Conservation (phyloP, 1,140 invertebrate genomes). For the Drosophila bipectinata region DNA sequence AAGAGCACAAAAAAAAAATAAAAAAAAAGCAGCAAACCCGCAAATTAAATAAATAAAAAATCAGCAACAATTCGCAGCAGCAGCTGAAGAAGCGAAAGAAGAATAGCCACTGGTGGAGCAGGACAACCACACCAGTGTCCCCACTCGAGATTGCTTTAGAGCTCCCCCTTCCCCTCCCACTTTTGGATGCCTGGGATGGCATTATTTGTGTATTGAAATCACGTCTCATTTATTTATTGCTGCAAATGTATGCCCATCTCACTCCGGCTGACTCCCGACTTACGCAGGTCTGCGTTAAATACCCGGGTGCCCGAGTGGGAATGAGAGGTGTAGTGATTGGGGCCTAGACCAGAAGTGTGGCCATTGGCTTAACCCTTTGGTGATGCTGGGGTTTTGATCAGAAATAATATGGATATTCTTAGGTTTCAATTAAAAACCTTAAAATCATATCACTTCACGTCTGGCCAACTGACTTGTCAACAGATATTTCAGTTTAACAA, state of each 20-base stretch:
- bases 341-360: conserved; percentile 52
- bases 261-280: conserved; percentile 26
- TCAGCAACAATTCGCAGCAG: conserved; percentile 59
- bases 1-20: conserved; percentile 1
- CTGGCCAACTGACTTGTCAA: conserved; percentile 1
- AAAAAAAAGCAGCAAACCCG: conserved; percentile 37
- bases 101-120: conserved; percentile 37
- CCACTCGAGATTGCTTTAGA: conserved; percentile 9
- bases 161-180: too few relatives aligned
- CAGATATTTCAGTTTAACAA: conserved; percentile 18
- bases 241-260: conserved; percentile 57
- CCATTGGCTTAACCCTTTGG: conserved; percentile 34
- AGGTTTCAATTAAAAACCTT: neutral
- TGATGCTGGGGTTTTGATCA: neutral
- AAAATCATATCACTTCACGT: neutral
- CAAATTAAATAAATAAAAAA: conserved; percentile 83
- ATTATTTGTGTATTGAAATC: conserved; percentile 84
- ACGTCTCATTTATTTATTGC: conserved; percentile 84
- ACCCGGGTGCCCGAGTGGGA: conserved; percentile 22
- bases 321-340: neutral
- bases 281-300: conserved; percentile 74
- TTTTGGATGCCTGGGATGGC: conserved; percentile 9
- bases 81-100: conserved; percentile 10
- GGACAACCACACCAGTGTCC: conserved; percentile 43
- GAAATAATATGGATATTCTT: neutral